These are phyloP conservation scores for Dasypogon diadema DNA, from an alignment of 2,888 invertebrate species.

Conservation along the genomic window DNA sequence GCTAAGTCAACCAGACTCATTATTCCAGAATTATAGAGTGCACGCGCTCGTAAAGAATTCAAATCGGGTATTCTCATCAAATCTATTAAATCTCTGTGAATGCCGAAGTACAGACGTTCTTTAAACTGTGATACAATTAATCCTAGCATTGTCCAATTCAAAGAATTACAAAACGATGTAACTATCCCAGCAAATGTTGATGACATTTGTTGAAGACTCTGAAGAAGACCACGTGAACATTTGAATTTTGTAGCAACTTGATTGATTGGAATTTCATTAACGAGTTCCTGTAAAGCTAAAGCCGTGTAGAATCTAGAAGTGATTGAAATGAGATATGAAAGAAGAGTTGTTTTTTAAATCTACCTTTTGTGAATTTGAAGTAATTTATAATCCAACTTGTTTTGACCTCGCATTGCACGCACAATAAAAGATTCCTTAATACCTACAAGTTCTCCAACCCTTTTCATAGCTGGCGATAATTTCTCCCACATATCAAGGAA, in stretches of 20 bases:
- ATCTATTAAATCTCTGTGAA: constrained; percentile 92
- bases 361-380: constrained; percentile 77
- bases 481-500: constrained; percentile 86
- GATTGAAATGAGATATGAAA: constrained; percentile 25
- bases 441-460: constrained; percentile 91
- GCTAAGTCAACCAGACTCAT: constrained; percentile 84
- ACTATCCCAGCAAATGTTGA: constrained; percentile 98
- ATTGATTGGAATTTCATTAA: constrained; percentile 87
- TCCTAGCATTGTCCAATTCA: constrained; percentile 94
- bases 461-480: constrained; percentile 81
- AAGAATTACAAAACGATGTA: constrained; percentile 91
- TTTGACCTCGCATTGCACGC: constrained; percentile 78
- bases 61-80: constrained; percentile 86
- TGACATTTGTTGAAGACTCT: constrained; percentile 93
- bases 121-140: constrained; percentile 93
- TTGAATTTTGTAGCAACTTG: constrained; percentile 87
- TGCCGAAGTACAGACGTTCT: constrained; percentile 92
- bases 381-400: constrained; percentile 71
- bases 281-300: constrained; percentile 90
- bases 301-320: constrained; percentile 84
- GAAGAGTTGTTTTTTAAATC: neutral
- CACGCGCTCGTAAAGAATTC: constrained; percentile 86
- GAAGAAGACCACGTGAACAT: constrained; percentile 89
- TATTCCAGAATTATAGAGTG: constrained; percentile 84
- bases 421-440: constrained; percentile 88